Evolutionary conservation across 2,888 invertebrate genomes (phyloP).

Genomic region (Boloria euphrosyne): DNA sequence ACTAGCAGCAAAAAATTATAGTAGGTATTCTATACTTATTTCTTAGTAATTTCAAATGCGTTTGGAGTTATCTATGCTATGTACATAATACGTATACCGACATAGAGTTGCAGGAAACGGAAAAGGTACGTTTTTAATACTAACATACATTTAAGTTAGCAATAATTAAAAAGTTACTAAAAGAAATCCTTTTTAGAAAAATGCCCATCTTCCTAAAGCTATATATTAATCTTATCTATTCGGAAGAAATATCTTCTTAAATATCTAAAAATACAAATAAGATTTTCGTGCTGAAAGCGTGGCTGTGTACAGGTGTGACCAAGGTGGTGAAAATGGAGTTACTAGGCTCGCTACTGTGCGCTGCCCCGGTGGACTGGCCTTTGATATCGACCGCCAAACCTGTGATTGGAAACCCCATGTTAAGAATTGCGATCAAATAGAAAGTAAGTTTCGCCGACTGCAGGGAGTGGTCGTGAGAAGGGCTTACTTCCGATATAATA

Average conservation of each 20-base stretch:
- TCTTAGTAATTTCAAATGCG: neutral
- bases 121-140: no score
- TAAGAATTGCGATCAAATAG: conserved; percentile 96
- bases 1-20: neutral
- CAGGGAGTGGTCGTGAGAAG: conserved; percentile 74
- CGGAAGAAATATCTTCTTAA: neutral
- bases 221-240: neutral
- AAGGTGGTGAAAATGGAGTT: conserved; percentile 92
- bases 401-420: conserved; percentile 98
- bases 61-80: neutral
- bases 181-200: no score
- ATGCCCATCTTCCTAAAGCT: no score
- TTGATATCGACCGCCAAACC: conserved; percentile 96
- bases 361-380: conserved; percentile 95
- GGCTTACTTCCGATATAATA: conserved; percentile 65
- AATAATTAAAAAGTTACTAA: no score
- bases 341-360: conserved; percentile 94
- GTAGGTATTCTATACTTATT: neutral
- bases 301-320: conserved; percentile 92
- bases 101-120: no score
- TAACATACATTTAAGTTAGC: no score
- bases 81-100: neutral
- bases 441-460: conserved; percentile 90
- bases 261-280: conserved; percentile 8
- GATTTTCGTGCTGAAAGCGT: conserved; percentile 53